Conservation (phyloP, 2,113 vertebrate species). For the Lethenteron camtschaticum region DNA sequence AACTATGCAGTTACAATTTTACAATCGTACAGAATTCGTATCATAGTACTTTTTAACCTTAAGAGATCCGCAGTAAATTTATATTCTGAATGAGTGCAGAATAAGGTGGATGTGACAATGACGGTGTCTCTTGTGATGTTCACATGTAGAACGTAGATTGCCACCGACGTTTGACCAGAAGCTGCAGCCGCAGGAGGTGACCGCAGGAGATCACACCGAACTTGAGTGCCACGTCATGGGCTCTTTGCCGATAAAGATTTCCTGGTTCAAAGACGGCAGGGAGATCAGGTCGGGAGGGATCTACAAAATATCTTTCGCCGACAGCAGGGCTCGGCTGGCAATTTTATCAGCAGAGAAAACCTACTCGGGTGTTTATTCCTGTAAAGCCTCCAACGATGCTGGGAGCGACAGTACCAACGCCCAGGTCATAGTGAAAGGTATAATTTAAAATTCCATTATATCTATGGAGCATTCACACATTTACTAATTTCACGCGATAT, state of each 20-base stretch:
- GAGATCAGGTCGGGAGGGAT: constrained; percentile 72
- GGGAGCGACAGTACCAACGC: constrained; percentile 63
- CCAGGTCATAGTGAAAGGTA: constrained; percentile 83
- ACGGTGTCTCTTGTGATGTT: too few relatives aligned
- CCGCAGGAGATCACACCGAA: constrained; percentile 48
- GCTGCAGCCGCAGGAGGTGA: constrained; percentile 38
- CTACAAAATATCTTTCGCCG: constrained; percentile 67
- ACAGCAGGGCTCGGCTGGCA: constrained; percentile 44
- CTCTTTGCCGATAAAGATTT: constrained; percentile 65
- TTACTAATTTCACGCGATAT: constrained; percentile 48
- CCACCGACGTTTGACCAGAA: constrained; percentile 52
- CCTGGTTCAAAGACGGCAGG: constrained; percentile 88
- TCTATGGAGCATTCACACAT: constrained; percentile 14
- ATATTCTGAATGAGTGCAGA: too few relatives aligned
- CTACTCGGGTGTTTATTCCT: constrained; percentile 61
- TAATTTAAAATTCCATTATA: constrained; percentile 1
- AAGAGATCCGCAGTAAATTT: too few relatives aligned
- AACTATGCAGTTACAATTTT: too few relatives aligned
- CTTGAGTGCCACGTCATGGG: constrained; percentile 77
- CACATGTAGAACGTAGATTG: neutral
- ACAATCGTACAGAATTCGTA: too few relatives aligned
- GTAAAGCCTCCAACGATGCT: constrained; percentile 56
- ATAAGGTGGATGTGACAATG: too few relatives aligned
- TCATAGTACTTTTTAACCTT: too few relatives aligned
- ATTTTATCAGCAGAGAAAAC: constrained; percentile 60